A percentile compares a stretch with the other conserved stretches of the same genome.
Evolutionary conservation across 2,113 vertebrate genomes (phyloP).

Genomic region (Tragelaphus imberbis): DNA sequence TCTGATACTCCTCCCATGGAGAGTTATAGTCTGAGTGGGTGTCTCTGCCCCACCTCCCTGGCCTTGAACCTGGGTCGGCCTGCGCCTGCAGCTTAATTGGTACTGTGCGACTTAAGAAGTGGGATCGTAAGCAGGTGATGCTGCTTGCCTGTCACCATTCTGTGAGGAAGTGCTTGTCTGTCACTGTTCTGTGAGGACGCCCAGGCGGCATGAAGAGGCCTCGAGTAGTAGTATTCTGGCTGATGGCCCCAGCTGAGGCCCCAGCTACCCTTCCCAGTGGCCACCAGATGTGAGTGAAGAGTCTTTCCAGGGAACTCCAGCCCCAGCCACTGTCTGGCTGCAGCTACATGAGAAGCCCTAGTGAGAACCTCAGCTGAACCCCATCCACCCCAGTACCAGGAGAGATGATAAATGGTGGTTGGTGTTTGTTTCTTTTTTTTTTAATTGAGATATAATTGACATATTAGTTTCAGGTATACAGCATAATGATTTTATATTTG

Average conservation of each 20-base stretch:
- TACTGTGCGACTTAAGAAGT: neutral
- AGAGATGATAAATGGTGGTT: neutral
- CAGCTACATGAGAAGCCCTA: neutral
- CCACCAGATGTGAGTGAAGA: neutral
- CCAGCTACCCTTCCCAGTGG: neutral
- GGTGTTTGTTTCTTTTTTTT: neutral
- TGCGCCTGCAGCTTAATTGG: neutral
- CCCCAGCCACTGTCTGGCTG: neutral
- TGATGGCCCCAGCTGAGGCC: neutral
- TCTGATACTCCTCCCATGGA: neutral
- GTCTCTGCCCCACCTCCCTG: neutral
- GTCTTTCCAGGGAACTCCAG: neutral
- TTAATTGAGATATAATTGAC: neutral
- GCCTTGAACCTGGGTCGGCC: neutral
- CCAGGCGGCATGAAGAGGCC: neutral
- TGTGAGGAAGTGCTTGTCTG: neutral
- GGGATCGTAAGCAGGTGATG: neutral
- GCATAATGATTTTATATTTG: neutral
- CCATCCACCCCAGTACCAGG: neutral
- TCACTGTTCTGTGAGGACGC: neutral
- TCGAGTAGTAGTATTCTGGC: neutral
- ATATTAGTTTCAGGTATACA: neutral
- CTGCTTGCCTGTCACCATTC: neutral
- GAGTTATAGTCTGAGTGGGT: neutral
- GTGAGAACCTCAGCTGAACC: neutral